Conservation (phyloP, 2,113 vertebrate species). For the Melospiza melodia region DNA sequence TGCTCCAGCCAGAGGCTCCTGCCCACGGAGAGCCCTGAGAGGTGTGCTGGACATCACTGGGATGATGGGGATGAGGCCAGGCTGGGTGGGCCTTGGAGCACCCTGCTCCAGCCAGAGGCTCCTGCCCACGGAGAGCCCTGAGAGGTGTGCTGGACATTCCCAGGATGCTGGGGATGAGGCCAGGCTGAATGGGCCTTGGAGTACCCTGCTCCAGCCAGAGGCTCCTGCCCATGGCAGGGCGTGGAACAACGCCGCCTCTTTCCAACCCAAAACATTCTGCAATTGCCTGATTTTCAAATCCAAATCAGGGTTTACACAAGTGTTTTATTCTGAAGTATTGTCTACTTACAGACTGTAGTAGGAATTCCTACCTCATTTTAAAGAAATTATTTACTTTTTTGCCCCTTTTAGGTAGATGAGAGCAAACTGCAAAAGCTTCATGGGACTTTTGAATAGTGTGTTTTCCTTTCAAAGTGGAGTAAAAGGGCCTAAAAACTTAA, state of each 20-base stretch:
- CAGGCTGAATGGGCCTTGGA: neutral
- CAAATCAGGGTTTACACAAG: neutral
- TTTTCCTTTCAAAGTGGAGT: neutral
- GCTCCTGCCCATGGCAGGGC: too few relatives aligned
- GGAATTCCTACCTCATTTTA: neutral
- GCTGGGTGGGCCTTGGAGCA: neutral
- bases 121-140: too few relatives aligned
- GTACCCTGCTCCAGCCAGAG: neutral
- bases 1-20: neutral
- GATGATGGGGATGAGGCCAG: neutral
- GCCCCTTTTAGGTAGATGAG: neutral
- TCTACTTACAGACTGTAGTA: neutral
- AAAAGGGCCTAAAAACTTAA: neutral
- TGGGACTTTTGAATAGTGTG: neutral
- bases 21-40: too few relatives aligned
- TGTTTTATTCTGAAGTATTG: neutral
- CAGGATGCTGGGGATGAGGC: rapidly evolving
- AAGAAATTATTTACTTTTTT: neutral
- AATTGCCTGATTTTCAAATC: neutral
- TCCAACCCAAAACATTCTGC: neutral
- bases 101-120: neutral
- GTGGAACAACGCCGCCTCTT: rapidly evolving
- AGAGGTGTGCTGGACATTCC: too few relatives aligned
- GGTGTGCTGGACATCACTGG: too few relatives aligned
- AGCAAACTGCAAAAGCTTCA: neutral